Percentiles rank a stretch among this genome's conserved stretches.
These are phyloP conservation scores for Chouioia cunea DNA, from an alignment of 2,888 invertebrate species.

Conservation along the genomic window DNA sequence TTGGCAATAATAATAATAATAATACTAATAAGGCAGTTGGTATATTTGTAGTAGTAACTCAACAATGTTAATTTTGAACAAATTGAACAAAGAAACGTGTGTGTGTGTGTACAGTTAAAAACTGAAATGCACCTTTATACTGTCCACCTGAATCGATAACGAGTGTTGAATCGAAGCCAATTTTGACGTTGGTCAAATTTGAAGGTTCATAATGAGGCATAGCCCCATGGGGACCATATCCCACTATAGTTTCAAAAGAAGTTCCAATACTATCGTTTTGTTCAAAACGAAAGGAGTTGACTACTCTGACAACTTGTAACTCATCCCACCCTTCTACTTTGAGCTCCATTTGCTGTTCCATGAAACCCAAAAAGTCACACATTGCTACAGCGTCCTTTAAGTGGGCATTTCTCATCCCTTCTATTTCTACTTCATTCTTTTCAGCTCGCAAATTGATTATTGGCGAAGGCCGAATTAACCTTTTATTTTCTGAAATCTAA, in stretches of 20 bases:
- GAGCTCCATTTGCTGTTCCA: conserved; percentile 72
- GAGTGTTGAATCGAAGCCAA: conserved; percentile 83
- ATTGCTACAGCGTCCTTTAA: conserved; percentile 90
- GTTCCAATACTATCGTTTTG: conserved; percentile 81
- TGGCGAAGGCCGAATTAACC: conserved; percentile 79
- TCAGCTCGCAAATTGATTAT: conserved; percentile 73
- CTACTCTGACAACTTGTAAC: conserved; percentile 77
- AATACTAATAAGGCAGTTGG: too few relatives aligned
- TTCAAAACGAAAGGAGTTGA: conserved; percentile 79
- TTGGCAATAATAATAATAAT: too few relatives aligned
- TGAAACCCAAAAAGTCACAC: conserved; percentile 85
- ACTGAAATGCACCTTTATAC: conserved; percentile 76
- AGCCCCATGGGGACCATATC: conserved; percentile 88
- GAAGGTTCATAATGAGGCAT: conserved; percentile 87
- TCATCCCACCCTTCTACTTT: conserved; percentile 75
- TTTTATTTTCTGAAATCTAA: conserved; percentile 71
- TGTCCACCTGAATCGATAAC: conserved; percentile 97
- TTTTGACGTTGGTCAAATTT: conserved; percentile 75
- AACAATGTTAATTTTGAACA: too few relatives aligned
- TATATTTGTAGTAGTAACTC: too few relatives aligned
- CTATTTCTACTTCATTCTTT: conserved; percentile 85
- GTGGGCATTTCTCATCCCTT: conserved; percentile 88
- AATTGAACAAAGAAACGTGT: too few relatives aligned
- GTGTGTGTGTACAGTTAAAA: too few relatives aligned
- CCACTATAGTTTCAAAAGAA: conserved; percentile 89